Conservation (phyloP, 2,888 invertebrate species). For the Drosophila nr. fundita region DNA sequence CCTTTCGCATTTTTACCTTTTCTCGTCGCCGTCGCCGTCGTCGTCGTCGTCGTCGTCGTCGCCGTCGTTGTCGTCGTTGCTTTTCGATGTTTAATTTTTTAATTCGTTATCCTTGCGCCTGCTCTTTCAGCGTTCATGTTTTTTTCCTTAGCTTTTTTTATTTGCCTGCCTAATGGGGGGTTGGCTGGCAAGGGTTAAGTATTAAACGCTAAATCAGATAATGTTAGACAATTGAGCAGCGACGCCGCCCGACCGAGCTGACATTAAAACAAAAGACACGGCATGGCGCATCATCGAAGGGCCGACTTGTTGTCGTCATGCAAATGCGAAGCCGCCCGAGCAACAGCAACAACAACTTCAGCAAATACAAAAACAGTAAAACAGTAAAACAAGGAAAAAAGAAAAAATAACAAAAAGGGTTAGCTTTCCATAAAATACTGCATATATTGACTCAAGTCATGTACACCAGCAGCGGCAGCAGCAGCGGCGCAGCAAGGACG, state of each 20-base stretch:
- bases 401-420: constrained; percentile 65
- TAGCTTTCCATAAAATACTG: constrained; percentile 74
- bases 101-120: constrained; percentile 82
- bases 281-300: constrained; percentile 47
- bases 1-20: constrained; percentile 75
- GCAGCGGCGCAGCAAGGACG: constrained; percentile 25
- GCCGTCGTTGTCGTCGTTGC: constrained; percentile 55
- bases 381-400: constrained; percentile 24
- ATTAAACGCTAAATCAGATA: constrained; percentile 82
- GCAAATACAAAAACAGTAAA: constrained; percentile 8
- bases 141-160: constrained; percentile 34
- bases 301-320: constrained; percentile 56
- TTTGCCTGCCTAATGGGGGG: constrained; percentile 51
- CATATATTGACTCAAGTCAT: constrained; percentile 81
- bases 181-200: constrained; percentile 70
- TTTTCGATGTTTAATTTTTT: constrained; percentile 82
- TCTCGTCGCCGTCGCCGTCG: constrained; percentile 39
- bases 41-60: constrained; percentile 28
- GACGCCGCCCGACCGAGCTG: constrained; percentile 62
- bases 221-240: constrained; percentile 79
- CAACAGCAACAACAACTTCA: constrained; percentile 26
- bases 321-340: constrained; percentile 57
- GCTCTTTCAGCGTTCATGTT: constrained; percentile 38
- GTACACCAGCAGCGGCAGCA: constrained; percentile 53
- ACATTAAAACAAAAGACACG: constrained; percentile 77